phyloP scores from a whole-genome alignment of 1,140 invertebrate species.

The Bacillus rossius region DNA sequence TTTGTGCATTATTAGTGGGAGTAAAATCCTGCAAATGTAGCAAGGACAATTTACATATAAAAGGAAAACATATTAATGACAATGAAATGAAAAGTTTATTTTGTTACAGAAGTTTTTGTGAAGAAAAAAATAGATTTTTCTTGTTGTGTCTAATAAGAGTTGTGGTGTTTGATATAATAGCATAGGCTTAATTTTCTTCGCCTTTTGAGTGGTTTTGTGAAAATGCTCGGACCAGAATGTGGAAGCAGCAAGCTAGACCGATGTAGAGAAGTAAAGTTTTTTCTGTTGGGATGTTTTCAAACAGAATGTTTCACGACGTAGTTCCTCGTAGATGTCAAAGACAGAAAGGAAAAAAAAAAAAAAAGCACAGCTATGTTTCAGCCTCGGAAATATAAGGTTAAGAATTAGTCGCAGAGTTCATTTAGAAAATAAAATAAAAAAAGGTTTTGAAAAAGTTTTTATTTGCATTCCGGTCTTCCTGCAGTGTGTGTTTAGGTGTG shows the following conservation, averaged over 20 bases:
- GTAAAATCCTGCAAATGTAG: background rate
- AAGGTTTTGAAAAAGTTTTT: too few relatives aligned
- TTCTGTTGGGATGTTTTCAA: background rate
- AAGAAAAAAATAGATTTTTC: constrained; percentile 3
- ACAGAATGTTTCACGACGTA: constrained; percentile 1
- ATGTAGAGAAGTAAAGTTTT: background rate
- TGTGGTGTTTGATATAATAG: constrained; percentile 7
- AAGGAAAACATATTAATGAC: constrained; percentile 3
- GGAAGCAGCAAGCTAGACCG: constrained; percentile 1
- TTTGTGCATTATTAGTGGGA: too few relatives aligned
- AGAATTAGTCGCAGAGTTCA: too few relatives aligned
- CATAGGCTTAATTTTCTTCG: constrained; percentile 5
- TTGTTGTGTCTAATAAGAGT: constrained; percentile 6
- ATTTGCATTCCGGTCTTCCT: too few relatives aligned
- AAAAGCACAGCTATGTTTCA: constrained; percentile 10
- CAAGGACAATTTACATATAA: constrained; percentile 2
- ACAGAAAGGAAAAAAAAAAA: too few relatives aligned
- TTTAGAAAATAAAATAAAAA: too few relatives aligned
- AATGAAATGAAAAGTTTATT: constrained; percentile 12
- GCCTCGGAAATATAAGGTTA: constrained; percentile 4
- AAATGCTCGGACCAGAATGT: background rate
- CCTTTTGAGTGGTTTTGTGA: background rate
- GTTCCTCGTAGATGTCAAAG: constrained; percentile 11
- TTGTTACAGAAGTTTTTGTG: constrained; percentile 15
- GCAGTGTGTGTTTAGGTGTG: too few relatives aligned